Evolutionary conservation across 2,888 invertebrate genomes (phyloP), one percentile per base, ranked within the genome.

Genomic region (Harpagoxenus sublaevis): DNA sequence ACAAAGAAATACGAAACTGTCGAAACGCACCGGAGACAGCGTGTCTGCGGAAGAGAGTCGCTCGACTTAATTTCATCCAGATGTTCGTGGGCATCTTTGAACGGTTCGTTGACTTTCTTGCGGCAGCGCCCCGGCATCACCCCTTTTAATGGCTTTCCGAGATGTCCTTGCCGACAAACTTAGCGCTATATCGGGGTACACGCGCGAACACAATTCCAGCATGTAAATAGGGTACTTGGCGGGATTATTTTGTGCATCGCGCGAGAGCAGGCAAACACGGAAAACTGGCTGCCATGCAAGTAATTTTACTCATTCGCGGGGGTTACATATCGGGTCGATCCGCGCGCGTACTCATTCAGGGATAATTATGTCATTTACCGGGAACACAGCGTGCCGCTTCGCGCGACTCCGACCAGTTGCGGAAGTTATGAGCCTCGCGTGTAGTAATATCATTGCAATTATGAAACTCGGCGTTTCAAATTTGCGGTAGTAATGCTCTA

Each of bases 31-130:
- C 88, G 90, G 77, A 89, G 90, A 89, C 91, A 86, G 89, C 60
- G 81, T 84, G 90, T 91, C 90, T 89, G 84, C 87, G 89, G 90
- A 88, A 90, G 86, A 81, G 73, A 81, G 60, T 66, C 82, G 86
- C 65, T 84, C 89, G 85, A 85, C 86, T 90, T 91, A 91, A 91
- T 91, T 91, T 91, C 90, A 90, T 91, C 92, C 91, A 91, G 91
- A 91, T 91, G 91, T 87, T 85, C 68, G 9, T 75, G 57, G 57
- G 39, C 84, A 82, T 66, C 84, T 87, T 86, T 79, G 88, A 88
- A 89, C 89, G 91, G 92, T 91, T 89, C 91, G 88, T 91, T 91
- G 91, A 91, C 91, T 91, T 91, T 89, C 84, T 86, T 81, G 65
- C 85, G 74, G 68, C 57, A 63, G 68, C 55, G 68, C 60, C 53